Evolutionary conservation across 2,113 vertebrate genomes (phyloP).

Genomic region (Ancistrus triradiatus): DNA sequence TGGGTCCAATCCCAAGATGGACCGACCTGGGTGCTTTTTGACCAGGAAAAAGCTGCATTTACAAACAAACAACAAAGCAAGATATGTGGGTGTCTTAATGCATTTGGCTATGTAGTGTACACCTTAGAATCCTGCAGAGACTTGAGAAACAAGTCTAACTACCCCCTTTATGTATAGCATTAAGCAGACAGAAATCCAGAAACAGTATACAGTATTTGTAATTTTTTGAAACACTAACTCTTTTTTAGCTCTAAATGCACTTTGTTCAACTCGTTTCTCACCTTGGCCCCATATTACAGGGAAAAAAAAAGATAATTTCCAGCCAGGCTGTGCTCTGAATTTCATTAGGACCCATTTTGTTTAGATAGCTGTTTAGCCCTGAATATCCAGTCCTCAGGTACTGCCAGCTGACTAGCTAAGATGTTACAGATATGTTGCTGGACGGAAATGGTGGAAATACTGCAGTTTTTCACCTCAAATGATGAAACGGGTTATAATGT

Average conservation of each 20-base stretch:
- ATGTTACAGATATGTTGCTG: neutral
- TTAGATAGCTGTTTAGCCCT: constrained; percentile 5
- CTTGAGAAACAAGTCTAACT: too few relatives aligned
- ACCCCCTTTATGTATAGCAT: neutral
- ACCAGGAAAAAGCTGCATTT: too few relatives aligned
- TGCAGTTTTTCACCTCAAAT: neutral
- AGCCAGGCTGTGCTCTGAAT: neutral
- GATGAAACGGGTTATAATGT: too few relatives aligned
- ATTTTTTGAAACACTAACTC: neutral
- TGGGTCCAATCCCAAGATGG: too few relatives aligned
- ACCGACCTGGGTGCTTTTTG: too few relatives aligned
- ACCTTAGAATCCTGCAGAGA: neutral
- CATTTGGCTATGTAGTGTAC: neutral
- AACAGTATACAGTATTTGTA: neutral
- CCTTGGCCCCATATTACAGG: too few relatives aligned
- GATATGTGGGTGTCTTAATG: neutral
- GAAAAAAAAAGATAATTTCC: too few relatives aligned
- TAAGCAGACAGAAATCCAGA: neutral
- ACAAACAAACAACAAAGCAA: too few relatives aligned
- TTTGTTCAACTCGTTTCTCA: too few relatives aligned
- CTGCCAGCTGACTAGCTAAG: neutral
- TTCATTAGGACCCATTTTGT: neutral
- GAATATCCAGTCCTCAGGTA: constrained; percentile 17
- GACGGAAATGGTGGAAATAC: too few relatives aligned
- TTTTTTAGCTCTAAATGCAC: too few relatives aligned